Evolutionary conservation across 2,113 vertebrate species (phyloP).

Genomic region (Chloroceryle aenea): DNA sequence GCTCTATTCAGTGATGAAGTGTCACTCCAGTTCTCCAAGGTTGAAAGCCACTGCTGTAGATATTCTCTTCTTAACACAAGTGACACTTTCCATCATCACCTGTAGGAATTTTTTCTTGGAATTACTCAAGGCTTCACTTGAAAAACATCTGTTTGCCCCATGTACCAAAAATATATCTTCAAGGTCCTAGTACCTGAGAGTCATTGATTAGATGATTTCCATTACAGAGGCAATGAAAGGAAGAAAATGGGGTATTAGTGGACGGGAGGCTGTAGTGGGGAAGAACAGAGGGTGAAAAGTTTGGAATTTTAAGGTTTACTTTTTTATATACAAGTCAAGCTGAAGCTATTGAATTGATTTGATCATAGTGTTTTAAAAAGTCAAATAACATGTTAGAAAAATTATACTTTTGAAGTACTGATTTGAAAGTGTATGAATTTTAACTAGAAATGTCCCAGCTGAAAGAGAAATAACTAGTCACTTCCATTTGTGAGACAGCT

Average conservation of each 20-base stretch:
- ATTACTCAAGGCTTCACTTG: not conserved
- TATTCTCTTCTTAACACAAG: not conserved
- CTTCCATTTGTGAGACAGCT: not conserved
- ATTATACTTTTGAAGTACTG: not conserved
- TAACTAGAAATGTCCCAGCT: not conserved
- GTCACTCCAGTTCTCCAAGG: not conserved
- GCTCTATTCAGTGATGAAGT: not conserved
- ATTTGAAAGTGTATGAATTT: not conserved
- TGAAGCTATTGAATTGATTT: not conserved
- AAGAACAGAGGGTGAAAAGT: not conserved
- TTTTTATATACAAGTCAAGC: not conserved
- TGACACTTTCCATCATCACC: not conserved
- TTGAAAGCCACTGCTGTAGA: not conserved
- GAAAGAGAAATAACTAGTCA: not conserved
- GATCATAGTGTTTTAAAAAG: not conserved
- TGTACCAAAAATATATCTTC: not conserved
- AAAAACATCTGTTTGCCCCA: conserved; percentile 4
- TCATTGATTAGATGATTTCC: not conserved
- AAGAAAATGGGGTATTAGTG: not conserved
- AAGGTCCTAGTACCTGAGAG: not conserved
- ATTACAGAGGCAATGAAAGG: not conserved
- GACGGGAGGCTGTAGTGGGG: fast-evolving
- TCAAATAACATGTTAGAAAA: not conserved
- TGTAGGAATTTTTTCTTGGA: not conserved
- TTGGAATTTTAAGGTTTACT: not conserved